phyloP scores from a whole-genome alignment of 1,140 invertebrate genomes.

The Diachasmimorpha longicaudata region DNA sequence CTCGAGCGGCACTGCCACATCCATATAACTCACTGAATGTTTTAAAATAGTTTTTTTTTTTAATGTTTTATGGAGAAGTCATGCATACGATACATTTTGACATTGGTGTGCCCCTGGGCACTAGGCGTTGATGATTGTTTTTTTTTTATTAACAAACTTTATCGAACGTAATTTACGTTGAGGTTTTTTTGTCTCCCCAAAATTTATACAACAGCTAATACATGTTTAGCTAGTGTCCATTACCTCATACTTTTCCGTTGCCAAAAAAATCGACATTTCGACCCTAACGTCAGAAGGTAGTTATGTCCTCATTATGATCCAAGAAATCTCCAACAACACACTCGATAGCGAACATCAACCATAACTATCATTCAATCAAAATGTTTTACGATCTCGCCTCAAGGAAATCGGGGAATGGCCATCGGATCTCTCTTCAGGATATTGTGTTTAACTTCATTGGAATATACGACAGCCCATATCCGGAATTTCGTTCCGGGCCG shows the following conservation, averaged over 20 bases:
- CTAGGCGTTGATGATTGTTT: constrained; percentile 21
- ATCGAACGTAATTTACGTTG: no score
- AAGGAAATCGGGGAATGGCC: not conserved
- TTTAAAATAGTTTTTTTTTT: constrained; percentile 17
- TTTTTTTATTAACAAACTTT: not conserved
- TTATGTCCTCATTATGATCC: not conserved
- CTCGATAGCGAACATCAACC: not conserved
- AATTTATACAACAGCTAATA: not conserved
- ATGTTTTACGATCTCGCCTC: not conserved
- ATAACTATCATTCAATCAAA: not conserved
- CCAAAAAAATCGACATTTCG: not conserved
- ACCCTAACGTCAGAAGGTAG: not conserved
- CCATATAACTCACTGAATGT: constrained; percentile 30
- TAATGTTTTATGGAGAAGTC: constrained; percentile 20
- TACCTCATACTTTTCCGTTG: not conserved
- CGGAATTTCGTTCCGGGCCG: constrained; percentile 57
- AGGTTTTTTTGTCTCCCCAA: not conserved
- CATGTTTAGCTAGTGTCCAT: not conserved
- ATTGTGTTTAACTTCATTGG: constrained; percentile 53
- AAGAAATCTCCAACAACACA: not conserved
- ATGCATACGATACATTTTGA: constrained; percentile 27
- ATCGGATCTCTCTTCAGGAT: constrained; percentile 20
- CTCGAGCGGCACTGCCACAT: constrained; percentile 49
- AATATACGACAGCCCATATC: constrained; percentile 54
- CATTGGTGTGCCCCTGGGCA: constrained; percentile 22